Conservation (phyloP, 1,140 invertebrate genomes). For the Leguminivora glycinivorella region DNA sequence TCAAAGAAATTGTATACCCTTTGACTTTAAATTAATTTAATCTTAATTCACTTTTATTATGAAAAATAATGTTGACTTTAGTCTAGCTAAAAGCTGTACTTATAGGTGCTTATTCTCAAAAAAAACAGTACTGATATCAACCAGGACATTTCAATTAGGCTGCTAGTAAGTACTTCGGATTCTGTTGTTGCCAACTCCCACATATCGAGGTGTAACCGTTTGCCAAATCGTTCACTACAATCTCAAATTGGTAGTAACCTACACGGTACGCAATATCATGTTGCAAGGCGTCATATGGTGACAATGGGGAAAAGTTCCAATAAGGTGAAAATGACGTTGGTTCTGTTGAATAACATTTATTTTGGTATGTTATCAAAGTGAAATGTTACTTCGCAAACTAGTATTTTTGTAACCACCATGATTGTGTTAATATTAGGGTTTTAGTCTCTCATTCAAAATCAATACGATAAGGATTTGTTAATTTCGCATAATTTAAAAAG, state of each 20-base stretch:
- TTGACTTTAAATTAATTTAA: no score
- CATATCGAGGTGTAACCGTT: background rate
- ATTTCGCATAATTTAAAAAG: no score
- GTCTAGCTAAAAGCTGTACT: no score
- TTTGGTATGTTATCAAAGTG: background rate
- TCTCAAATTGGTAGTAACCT: background rate
- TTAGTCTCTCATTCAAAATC: no score
- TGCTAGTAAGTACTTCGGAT: background rate
- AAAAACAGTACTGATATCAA: background rate
- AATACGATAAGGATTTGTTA: no score
- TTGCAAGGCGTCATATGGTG: background rate
- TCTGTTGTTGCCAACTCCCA: background rate
- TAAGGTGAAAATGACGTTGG: background rate
- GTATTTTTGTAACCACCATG: background rate
- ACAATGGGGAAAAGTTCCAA: conserved; percentile 14
- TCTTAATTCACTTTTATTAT: no score
- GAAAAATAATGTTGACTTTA: no score
- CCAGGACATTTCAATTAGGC: background rate
- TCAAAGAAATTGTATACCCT: no score
- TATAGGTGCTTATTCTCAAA: no score
- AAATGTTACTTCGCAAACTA: background rate
- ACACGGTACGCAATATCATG: conserved; percentile 7
- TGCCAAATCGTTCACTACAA: conserved; percentile 7
- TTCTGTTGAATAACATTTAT: background rate
- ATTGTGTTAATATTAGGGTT: no score